These are phyloP conservation scores for Pteropus alecto DNA, from an alignment of 2,113 vertebrate species.

Conservation along the genomic window DNA sequence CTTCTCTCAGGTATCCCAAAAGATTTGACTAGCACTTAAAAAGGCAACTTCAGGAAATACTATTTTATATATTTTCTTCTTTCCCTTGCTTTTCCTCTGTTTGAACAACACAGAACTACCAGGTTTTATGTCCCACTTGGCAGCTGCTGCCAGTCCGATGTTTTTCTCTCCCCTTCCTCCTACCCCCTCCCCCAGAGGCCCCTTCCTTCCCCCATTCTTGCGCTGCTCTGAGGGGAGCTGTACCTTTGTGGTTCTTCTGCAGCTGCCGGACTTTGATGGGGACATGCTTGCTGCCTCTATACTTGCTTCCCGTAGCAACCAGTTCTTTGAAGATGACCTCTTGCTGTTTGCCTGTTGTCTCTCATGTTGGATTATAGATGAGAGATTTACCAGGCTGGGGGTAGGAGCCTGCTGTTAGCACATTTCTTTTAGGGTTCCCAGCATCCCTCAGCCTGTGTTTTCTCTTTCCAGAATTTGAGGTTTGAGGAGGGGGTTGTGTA, in stretches of 20 bases:
- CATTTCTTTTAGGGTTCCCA: constrained; percentile 76
- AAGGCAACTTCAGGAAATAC: constrained; percentile 34
- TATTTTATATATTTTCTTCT: background rate
- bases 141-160: constrained; percentile 76
- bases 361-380: constrained; percentile 87
- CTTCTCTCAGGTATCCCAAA: background rate
- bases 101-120: constrained; percentile 51
- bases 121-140: constrained; percentile 55
- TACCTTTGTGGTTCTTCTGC: constrained; percentile 83
- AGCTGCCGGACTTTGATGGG: constrained; percentile 90
- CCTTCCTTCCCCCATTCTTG: background rate
- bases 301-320: constrained; percentile 92
- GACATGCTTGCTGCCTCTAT: constrained; percentile 88
- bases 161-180: constrained; percentile 79
- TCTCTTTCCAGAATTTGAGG: constrained; percentile 43
- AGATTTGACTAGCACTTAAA: constrained; percentile 14
- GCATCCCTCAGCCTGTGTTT: constrained; percentile 43
- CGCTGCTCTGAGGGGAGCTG: constrained; percentile 73
- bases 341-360: constrained; percentile 91
- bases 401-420: constrained; percentile 76
- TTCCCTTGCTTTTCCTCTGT: background rate
- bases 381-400: constrained; percentile 81
- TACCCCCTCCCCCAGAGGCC: background rate
- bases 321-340: constrained; percentile 90
- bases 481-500: background rate